These are phyloP conservation scores for Lonchura striata DNA, from an alignment of 2,113 vertebrate genomes.

Conservation along the genomic window DNA sequence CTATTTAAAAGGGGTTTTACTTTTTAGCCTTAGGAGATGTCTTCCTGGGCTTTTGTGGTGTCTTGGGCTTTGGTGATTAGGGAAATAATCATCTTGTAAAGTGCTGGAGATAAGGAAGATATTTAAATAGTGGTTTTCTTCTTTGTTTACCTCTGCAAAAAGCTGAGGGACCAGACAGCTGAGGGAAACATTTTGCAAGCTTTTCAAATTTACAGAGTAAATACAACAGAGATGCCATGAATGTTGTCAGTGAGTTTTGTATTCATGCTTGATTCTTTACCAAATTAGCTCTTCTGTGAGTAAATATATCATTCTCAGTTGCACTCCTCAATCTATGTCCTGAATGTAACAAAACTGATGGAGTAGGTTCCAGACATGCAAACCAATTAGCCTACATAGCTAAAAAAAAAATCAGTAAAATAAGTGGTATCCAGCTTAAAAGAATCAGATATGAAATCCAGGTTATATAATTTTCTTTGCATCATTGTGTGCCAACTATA, in stretches of 20 bases:
- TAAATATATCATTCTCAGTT: constrained; percentile 11
- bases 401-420: neutral
- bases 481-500: neutral
- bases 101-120: neutral
- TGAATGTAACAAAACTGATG: neutral
- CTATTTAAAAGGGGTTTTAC: neutral
- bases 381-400: neutral
- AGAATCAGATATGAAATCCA: neutral
- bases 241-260: neutral
- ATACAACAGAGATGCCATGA: neutral
- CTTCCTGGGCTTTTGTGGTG: neutral
- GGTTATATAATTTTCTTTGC: neutral
- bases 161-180: neutral
- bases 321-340: neutral
- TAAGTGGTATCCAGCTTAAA: neutral
- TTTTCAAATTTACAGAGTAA: constrained; percentile 37
- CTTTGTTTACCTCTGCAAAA: constrained; percentile 33
- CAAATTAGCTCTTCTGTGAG: constrained; percentile 8
- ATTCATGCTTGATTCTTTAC: constrained; percentile 7
- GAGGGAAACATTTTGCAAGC: neutral
- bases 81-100: constrained; percentile 28
- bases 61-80: neutral
- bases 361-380: neutral
- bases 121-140: neutral
- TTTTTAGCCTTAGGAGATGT: neutral